Evolutionary conservation across 2,888 invertebrate genomes (phyloP).

Genomic region (Drosophila subsilvestris): DNA sequence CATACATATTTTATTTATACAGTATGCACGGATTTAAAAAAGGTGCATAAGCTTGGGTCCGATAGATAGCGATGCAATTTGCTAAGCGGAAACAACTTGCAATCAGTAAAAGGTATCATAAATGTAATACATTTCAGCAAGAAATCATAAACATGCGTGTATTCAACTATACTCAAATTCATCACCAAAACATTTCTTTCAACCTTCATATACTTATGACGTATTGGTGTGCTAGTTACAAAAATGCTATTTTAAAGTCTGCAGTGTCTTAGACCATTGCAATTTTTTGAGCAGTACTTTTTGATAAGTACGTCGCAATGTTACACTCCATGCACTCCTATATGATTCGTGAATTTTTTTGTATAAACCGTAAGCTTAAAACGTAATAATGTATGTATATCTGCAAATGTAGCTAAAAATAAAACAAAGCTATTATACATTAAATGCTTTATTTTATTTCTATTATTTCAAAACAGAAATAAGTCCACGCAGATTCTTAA

Average conservation of each 20-base stretch:
- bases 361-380: neutral
- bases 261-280: slow-evolving; percentile 26
- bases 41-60: slow-evolving; percentile 16
- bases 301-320: slow-evolving; percentile 4
- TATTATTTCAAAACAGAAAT: slow-evolving; percentile 19
- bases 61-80: slow-evolving; percentile 18
- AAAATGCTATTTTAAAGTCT: neutral
- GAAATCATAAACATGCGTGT: slow-evolving; percentile 4
- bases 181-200: slow-evolving; percentile 12
- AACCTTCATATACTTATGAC: slow-evolving; percentile 1
- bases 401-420: slow-evolving; percentile 11
- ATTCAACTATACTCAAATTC: slow-evolving; percentile 15
- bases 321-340: neutral
- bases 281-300: slow-evolving; percentile 29
- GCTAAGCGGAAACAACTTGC: neutral
- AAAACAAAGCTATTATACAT: slow-evolving; percentile 9
- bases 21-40: neutral
- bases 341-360: neutral
- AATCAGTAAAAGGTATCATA: slow-evolving; percentile 5
- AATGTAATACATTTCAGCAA: neutral
- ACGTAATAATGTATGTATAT: neutral
- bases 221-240: slow-evolving; percentile 2
- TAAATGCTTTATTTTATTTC: slow-evolving; percentile 8
- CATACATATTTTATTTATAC: neutral
- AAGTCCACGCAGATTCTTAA: slow-evolving; percentile 31